Percentiles rank a stretch among this genome's conserved stretches.
These are phyloP conservation scores for Aradophagus sp. DNA, from an alignment of 1,140 invertebrate genomes.

Conservation along the genomic window DNA sequence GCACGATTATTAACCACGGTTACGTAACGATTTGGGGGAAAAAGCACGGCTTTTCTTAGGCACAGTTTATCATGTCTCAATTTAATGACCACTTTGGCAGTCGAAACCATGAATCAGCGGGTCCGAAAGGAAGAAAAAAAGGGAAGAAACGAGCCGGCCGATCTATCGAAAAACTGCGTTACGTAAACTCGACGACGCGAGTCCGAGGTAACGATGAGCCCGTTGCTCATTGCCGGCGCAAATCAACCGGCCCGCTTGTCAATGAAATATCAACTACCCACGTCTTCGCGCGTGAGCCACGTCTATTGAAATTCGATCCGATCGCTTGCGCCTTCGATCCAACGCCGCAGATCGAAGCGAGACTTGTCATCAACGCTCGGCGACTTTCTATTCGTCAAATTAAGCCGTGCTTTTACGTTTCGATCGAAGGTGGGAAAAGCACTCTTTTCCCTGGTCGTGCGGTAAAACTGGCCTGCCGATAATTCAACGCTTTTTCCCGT, in stretches of 20 bases:
- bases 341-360: conserved; percentile 27
- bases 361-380: background rate
- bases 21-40: conserved; percentile 15
- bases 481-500: conserved; percentile 37
- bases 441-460: conserved; percentile 15
- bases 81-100: conserved; percentile 30
- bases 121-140: too few species aligned
- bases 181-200: conserved; percentile 42
- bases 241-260: conserved; percentile 41
- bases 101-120: too few species aligned
- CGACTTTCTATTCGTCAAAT: conserved; percentile 14
- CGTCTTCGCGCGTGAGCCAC: conserved; percentile 44
- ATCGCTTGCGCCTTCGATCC: conserved; percentile 55
- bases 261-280: conserved; percentile 53
- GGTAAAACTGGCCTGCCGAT: conserved; percentile 24
- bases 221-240: conserved; percentile 45
- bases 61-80: conserved; percentile 24
- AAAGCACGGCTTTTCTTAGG: background rate
- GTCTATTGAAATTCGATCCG: conserved; percentile 55
- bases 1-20: conserved; percentile 23
- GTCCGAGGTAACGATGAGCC: conserved; percentile 34
- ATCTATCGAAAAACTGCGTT: conserved; percentile 46
- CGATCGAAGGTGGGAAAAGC: too few species aligned
- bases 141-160: conserved; percentile 29
- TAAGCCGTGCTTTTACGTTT: too few species aligned